Evolutionary conservation across 2,797 vertebrate species (phyloP).

Genomic region (Anolis apletophallus): DNA sequence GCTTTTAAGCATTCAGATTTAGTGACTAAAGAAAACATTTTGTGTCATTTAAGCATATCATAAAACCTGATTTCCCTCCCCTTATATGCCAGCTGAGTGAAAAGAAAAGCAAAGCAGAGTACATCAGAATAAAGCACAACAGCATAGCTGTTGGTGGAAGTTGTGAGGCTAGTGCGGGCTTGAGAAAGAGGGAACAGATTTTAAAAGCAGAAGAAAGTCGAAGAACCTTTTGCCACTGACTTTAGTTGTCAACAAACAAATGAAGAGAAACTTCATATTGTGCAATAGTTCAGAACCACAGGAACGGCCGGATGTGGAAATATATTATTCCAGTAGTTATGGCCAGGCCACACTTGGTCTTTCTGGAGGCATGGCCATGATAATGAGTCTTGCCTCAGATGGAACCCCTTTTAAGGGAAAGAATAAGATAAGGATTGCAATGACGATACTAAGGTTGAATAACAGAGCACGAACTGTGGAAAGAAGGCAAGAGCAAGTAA

Average conservation of each 20-base stretch:
- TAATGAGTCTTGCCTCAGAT: not conserved
- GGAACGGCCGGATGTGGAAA: not conserved
- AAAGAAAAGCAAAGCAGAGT: not conserved
- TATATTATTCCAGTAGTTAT: not conserved
- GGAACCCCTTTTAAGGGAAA: not conserved
- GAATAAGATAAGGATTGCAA: not conserved
- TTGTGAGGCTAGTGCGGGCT: not conserved
- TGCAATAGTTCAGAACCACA: not conserved
- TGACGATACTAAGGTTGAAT: not conserved
- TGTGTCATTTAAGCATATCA: not conserved
- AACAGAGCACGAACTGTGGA: not conserved
- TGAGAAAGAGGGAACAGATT: not conserved
- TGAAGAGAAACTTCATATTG: not conserved
- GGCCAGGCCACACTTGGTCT: not conserved
- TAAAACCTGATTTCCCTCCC: not conserved
- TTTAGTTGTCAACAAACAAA: not conserved
- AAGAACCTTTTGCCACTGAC: not conserved
- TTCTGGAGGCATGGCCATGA: conserved; percentile 14
- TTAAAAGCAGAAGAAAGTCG: not conserved
- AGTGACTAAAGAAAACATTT: conserved; percentile 1
- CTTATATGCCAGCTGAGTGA: not conserved
- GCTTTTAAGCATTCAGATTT: conserved; percentile 15
- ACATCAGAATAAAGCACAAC: not conserved
- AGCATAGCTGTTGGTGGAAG: not conserved
- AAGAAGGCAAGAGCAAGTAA: not conserved